Evolutionary conservation across 1,140 invertebrate species (phyloP), one percentile per base, ranked within the genome.

Genomic region (Hypsibius dujardini): DNA sequence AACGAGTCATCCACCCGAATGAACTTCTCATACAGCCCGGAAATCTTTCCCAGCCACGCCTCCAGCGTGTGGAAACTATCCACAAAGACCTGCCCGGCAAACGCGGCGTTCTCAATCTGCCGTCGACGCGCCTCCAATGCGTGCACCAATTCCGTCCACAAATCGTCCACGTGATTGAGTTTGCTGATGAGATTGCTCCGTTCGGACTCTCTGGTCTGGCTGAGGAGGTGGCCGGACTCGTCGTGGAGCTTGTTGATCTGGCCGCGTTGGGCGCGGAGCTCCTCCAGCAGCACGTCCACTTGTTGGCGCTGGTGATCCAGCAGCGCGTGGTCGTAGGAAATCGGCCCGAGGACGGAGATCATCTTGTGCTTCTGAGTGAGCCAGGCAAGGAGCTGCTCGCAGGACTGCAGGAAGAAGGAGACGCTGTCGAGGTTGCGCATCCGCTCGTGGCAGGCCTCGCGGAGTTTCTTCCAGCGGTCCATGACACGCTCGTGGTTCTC

Each of bases 251-350:
- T 67, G 62, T 7, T 42, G 42, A 67, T 67, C 7, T 14, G 62
- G 12, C 12, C 3, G 45, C 47, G 47, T 46, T 70, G 47, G 46
- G 7, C 70, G 70, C 70, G 7, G 3, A 50, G 70, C 46, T 50
- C 70, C 45, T 70, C 67, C 70, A 70, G 47, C 70, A 70, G 42
- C 12, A 50, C 7, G 28, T 70, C 45, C 67, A 59, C 70, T 83
- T 94, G 90, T 78, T 95, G 90, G 46, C 93, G 87, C 83, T 97
- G 93, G 73, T 89, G 92, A 74, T 92, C 89, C 0, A 95, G 90
- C 86, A 95, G 90, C 67, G 91, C 83, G 0, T 92, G 90, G 78
- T 96, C 92, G 0, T 90, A 89, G 0, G 91, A 92, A 74, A 97
- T 92, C 1, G 93, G 92, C 45, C 62, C 62, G 0, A 97, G 82